Conservation (phyloP, 2,888 invertebrate genomes). For the Hydriomena furcata region DNA sequence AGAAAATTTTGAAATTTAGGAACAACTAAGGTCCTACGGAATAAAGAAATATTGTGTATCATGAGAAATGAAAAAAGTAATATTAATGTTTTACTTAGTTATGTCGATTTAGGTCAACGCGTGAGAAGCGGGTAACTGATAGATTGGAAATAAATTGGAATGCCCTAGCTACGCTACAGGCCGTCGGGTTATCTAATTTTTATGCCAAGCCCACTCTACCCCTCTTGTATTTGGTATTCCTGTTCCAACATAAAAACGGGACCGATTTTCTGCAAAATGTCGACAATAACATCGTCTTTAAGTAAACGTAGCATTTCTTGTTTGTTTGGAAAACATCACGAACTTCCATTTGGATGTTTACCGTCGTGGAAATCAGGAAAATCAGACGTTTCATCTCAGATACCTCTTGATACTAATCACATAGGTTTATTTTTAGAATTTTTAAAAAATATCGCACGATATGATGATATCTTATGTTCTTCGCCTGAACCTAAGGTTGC, state of each 20-base stretch:
- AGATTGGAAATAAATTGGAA: constrained; percentile 22
- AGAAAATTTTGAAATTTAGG: too few species aligned
- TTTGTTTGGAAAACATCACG: constrained; percentile 29
- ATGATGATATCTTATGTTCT: too few species aligned
- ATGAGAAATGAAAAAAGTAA: too few species aligned
- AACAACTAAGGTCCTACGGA: too few species aligned
- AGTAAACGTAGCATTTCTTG: constrained; percentile 27
- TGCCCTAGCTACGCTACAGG: constrained; percentile 15
- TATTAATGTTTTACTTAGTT: too few species aligned
- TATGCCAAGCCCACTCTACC: constrained; percentile 18
- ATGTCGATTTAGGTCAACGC: too few species aligned
- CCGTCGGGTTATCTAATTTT: constrained; percentile 27
- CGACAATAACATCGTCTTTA: constrained; percentile 30
- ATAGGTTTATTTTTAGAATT: background rate
- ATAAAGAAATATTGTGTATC: too few species aligned
- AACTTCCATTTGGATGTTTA: constrained; percentile 25
- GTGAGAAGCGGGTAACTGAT: too few species aligned
- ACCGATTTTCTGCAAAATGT: constrained; percentile 28
- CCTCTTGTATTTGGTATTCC: constrained; percentile 23
- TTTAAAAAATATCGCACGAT: too few species aligned
- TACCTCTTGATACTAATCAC: constrained; percentile 9
- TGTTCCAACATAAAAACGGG: constrained; percentile 24
- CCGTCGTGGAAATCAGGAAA: constrained; percentile 21
- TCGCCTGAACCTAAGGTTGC: too few species aligned
- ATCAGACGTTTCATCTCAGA: constrained; percentile 11